phyloP scores from a whole-genome alignment of 2,888 invertebrate species.

The Stramonita haemastoma region DNA sequence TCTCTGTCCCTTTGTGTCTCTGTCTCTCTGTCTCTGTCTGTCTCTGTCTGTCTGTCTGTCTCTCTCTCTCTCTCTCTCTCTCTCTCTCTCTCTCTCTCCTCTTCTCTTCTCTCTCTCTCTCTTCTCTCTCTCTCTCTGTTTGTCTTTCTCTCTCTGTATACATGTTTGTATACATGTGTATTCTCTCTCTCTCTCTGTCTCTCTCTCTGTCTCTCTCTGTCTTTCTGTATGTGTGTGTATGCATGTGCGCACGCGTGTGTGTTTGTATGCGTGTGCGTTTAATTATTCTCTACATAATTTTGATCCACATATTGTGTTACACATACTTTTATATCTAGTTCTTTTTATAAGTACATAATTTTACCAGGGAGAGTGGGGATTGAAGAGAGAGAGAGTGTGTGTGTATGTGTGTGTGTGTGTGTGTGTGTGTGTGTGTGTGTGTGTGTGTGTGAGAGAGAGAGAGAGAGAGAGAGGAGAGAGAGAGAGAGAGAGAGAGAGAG shows the following conservation, averaged over 20 bases:
- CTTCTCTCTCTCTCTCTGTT: not conserved
- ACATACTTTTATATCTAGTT: too few species aligned
- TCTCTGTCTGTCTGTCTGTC: not conserved
- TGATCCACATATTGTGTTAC: too few species aligned
- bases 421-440: conserved; percentile 10
- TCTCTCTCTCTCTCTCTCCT: conserved; percentile 1
- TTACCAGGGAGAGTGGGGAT: too few species aligned
- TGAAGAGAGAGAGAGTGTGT: not conserved
- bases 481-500: not conserved
- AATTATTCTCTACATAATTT: not conserved
- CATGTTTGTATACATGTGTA: not conserved
- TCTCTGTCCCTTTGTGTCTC: not conserved
- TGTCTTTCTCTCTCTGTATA: not conserved
- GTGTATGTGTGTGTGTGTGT: conserved; percentile 1
- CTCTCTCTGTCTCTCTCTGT: not conserved
- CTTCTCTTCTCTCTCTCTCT: not conserved
- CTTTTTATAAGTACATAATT: too few species aligned
- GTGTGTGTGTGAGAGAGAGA: not conserved
- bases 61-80: conserved; percentile 10
- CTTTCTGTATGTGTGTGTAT: not conserved
- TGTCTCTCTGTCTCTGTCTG: not conserved
- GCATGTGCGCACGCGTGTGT: not conserved
- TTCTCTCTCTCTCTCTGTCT: not conserved
- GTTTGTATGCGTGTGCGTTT: not conserved
- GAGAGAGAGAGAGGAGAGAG: too few species aligned